Conservation (phyloP, 2,888 invertebrate species). For the Ptychoptera contaminata region DNA sequence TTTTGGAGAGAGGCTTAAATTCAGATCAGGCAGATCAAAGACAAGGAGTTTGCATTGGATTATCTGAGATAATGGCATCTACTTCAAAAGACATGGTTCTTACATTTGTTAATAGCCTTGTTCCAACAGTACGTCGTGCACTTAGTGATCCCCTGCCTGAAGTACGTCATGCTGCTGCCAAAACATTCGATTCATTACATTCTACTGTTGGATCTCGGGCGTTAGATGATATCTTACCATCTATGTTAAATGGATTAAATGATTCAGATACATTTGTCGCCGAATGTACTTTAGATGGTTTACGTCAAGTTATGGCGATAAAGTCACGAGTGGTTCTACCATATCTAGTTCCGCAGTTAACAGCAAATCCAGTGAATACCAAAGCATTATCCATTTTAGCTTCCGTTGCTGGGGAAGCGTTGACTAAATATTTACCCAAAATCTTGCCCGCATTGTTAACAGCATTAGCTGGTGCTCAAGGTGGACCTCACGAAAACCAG, state of each 20-base stretch:
- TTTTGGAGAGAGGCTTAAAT: slow-evolving; percentile 82
- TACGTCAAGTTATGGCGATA: slow-evolving; percentile 93
- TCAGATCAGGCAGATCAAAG: slow-evolving; percentile 88
- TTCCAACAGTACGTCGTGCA: slow-evolving; percentile 90
- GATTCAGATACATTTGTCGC: slow-evolving; percentile 64
- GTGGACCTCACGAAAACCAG: slow-evolving; percentile 43
- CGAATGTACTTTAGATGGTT: slow-evolving; percentile 86
- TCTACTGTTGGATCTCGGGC: slow-evolving; percentile 85
- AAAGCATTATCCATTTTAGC: slow-evolving; percentile 87
- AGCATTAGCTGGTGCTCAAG: slow-evolving; percentile 55
- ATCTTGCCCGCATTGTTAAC: slow-evolving; percentile 81
- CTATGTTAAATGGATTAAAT: slow-evolving; percentile 61
- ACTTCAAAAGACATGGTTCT: slow-evolving; percentile 90
- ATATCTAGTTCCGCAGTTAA: slow-evolving; percentile 88
- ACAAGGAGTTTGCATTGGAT: slow-evolving; percentile 95
- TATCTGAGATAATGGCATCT: slow-evolving; percentile 95
- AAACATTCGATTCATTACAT: slow-evolving; percentile 92
- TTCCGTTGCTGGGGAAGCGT: slow-evolving; percentile 84
- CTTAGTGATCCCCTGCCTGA: slow-evolving; percentile 86
- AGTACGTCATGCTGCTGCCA: slow-evolving; percentile 87
- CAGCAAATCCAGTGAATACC: slow-evolving; percentile 76
- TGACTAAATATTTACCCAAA: slow-evolving; percentile 77
- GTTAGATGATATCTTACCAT: slow-evolving; percentile 90
- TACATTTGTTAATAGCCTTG: slow-evolving; percentile 72
- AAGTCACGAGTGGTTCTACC: slow-evolving; percentile 92